Evolutionary conservation across 2,797 vertebrate genomes (phyloP), one percentile per base, ranked within the genome.

Genomic region (Betta splendens): DNA sequence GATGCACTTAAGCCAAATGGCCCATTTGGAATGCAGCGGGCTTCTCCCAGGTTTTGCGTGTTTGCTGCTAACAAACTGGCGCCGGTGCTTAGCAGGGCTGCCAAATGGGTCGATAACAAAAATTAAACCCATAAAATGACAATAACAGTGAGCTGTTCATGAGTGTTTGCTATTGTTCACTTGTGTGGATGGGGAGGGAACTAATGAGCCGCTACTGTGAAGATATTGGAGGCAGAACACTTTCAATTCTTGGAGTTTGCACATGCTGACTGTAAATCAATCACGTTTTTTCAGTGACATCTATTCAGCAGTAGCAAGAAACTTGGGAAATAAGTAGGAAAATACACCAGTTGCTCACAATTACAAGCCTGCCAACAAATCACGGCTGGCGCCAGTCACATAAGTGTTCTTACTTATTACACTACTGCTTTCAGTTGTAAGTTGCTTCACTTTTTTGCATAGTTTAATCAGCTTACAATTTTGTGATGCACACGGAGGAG

Each of bases 11-110:
- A 47, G 35, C 42, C 46, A 60, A 69, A 51, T 49, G 22, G 31
- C 43, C 21, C 36, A 49, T 55, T 75, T 43, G 43, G 31, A 53
- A 69, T 72, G 69, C 49, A 63, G 16, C 10, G 33, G 21, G 26
- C 43, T 42, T 62, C 57, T 68, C 56, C 8, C 22, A 29, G 35
- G 10, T 49, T 64, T 56, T 47, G 16, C 47, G 45, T 17, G 22
- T 49, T 48, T 52, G 48, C 29, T 59, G 47, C 55, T 9, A 58
- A 69, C 36, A 69, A 64, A 65, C 32, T 39, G 40, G 4, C 18
- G 4, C 36, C 36, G 43, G 29, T 22, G 68, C 37, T 54, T n/a
- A 37, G 48, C 49, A 20, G 35, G 16, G 48, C 29, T 50, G 33
- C 56, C 45, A 39, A 48, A 44, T 23, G 56, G 49, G 23, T 43